phyloP scores from a whole-genome alignment of 2,113 vertebrate species.

The Ancistrus triradiatus region DNA sequence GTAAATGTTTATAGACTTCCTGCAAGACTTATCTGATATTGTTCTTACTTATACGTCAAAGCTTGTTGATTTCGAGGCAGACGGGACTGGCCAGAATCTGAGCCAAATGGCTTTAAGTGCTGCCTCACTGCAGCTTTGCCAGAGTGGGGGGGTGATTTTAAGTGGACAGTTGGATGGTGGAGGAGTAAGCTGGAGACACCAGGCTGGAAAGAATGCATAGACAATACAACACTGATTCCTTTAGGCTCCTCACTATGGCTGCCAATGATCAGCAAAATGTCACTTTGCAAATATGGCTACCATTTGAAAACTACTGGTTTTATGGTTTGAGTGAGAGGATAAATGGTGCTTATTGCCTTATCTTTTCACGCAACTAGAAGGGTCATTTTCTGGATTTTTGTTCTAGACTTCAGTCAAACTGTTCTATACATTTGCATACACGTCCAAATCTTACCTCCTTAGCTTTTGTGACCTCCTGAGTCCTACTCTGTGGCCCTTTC shows the following conservation, averaged over 20 bases:
- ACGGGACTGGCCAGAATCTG: constrained; percentile 32
- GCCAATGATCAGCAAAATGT: constrained; percentile 3
- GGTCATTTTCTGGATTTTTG: too few species aligned
- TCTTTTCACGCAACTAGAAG: too few species aligned
- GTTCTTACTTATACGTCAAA: constrained; percentile 56
- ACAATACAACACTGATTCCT: constrained; percentile 32
- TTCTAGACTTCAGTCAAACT: too few species aligned
- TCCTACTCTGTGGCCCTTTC: background rate
- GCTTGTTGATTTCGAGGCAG: constrained; percentile 37
- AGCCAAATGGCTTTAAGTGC: constrained; percentile 49
- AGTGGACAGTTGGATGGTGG: constrained; percentile 48
- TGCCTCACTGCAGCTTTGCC: constrained; percentile 29
- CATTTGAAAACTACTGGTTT: background rate
- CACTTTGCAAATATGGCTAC: background rate
- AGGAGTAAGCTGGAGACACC: constrained; percentile 37
- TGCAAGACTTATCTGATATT: constrained; percentile 61
- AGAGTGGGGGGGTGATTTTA: constrained; percentile 46
- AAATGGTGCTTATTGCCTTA: too few species aligned
- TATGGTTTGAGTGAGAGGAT: too few species aligned
- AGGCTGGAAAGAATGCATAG: constrained; percentile 47
- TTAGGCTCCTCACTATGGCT: constrained; percentile 2
- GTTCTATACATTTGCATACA: too few species aligned
- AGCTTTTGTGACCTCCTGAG: too few species aligned
- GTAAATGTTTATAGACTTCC: constrained; percentile 63
- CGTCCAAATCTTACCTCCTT: too few species aligned